These are phyloP conservation scores for Conopomorpha cramerella DNA, from an alignment of 1,140 invertebrate species.

Conservation along the genomic window DNA sequence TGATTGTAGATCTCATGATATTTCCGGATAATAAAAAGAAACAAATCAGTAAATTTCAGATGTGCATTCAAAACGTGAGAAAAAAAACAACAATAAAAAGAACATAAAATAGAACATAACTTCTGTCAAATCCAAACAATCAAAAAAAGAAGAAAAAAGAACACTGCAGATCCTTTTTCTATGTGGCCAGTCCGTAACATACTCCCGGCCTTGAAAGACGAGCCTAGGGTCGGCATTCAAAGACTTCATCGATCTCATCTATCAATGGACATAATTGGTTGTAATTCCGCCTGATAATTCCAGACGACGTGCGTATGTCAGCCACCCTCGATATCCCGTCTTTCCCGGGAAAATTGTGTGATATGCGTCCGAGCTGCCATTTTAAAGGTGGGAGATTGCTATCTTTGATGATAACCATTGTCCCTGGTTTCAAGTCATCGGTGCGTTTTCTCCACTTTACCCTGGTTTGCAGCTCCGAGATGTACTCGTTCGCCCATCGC, in stretches of 20 bases:
- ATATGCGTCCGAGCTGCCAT: constrained; percentile 12
- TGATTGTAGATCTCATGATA: no score
- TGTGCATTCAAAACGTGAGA: no score
- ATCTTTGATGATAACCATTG: constrained; percentile 12
- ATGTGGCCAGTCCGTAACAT: no score
- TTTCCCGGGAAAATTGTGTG: constrained; percentile 1
- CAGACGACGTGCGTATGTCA: neutral
- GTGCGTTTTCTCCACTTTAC: constrained; percentile 8
- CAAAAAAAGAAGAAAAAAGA: no score
- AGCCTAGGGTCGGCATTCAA: neutral
- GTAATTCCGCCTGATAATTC: neutral
- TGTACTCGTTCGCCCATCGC: constrained; percentile 9
- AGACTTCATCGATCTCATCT: neutral
- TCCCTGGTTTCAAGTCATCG: constrained; percentile 5
- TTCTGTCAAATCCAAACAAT: no score
- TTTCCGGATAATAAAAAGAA: no score
- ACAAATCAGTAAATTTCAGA: no score
- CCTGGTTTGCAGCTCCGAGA: constrained; percentile 8
- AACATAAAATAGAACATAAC: no score
- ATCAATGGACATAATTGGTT: neutral
- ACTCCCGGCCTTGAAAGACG: neutral
- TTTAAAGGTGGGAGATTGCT: constrained; percentile 9
- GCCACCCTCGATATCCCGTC: constrained; percentile 6
- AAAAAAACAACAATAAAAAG: no score
- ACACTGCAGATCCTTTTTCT: no score